Evolutionary conservation across 37 sponge, comb jelly and placozoan species (phyloP).

Genomic region (Spongilla lacustris): DNA sequence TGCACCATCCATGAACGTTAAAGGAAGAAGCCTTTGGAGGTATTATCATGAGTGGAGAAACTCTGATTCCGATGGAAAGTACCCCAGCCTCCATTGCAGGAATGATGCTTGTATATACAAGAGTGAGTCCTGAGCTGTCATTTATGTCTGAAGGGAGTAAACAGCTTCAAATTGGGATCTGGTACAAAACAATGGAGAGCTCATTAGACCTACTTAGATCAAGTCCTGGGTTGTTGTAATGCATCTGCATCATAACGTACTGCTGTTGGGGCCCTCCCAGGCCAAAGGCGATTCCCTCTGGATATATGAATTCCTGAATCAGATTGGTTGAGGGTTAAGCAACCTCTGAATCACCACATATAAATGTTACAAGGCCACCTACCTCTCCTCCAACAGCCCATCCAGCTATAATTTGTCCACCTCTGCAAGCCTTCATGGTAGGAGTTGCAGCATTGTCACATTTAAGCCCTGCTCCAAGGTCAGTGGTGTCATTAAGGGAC

Average conservation of each 20-base stretch:
- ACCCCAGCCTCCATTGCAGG: not conserved
- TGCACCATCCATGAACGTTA: not conserved
- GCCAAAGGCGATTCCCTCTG: too few relatives aligned
- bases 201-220: too few relatives aligned
- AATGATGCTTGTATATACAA: not conserved
- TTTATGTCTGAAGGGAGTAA: not conserved
- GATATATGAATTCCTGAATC: too few relatives aligned
- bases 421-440: slow-evolving; percentile 2
- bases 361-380: not conserved
- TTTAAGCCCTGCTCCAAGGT: slow-evolving; percentile 3
- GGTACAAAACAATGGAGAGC: too few relatives aligned
- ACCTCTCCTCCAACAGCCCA: slow-evolving; percentile 68
- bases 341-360: too few relatives aligned
- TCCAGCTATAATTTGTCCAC: slow-evolving; percentile 24
- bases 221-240: too few relatives aligned
- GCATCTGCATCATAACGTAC: too few relatives aligned
- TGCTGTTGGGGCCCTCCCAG: too few relatives aligned
- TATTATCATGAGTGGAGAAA: not conserved
- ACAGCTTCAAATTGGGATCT: too few relatives aligned
- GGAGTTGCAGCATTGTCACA: not conserved
- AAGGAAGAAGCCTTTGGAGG: not conserved
- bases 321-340: too few relatives aligned
- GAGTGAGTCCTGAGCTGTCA: not conserved
- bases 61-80: not conserved
- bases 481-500: not conserved